Percentiles rank a stretch among this genome's conserved stretches.
These are phyloP conservation scores for Chloroceryle aenea DNA, from an alignment of 2,113 vertebrate genomes.

Conservation along the genomic window DNA sequence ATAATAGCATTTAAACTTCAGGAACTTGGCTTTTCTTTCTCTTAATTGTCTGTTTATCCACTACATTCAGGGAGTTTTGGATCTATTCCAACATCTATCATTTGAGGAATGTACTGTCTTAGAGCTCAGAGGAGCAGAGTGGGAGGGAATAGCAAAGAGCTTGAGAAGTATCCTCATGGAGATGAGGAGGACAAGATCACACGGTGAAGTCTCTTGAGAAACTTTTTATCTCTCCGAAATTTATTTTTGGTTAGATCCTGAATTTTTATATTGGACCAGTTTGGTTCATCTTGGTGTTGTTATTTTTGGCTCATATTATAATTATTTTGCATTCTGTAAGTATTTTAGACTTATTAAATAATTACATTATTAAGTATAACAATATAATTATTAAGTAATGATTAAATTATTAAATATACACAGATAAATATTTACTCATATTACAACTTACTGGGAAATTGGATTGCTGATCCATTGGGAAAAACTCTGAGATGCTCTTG, in stretches of 20 bases:
- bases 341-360: not conserved
- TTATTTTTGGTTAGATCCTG: not conserved
- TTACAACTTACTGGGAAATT: too few species aligned
- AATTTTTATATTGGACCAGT: not conserved
- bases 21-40: not conserved
- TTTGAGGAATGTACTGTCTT: not conserved
- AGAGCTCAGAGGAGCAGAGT: not conserved
- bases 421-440: too few species aligned
- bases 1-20: constrained; percentile 4
- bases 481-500: not conserved
- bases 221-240: not conserved
- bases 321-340: not conserved
- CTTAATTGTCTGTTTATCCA: not conserved
- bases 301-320: not conserved
- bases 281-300: not conserved
- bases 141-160: not conserved
- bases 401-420: too few species aligned
- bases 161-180: not conserved
- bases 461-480: not conserved
- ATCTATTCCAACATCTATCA: not conserved
- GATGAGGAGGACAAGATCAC: not conserved
- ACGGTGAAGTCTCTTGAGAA: not conserved
- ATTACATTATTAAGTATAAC: not conserved
- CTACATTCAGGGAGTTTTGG: not conserved
- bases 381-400: too few species aligned